Conservation (phyloP, 1,140 invertebrate species). For the Trachymyrmex septentrionalis region DNA sequence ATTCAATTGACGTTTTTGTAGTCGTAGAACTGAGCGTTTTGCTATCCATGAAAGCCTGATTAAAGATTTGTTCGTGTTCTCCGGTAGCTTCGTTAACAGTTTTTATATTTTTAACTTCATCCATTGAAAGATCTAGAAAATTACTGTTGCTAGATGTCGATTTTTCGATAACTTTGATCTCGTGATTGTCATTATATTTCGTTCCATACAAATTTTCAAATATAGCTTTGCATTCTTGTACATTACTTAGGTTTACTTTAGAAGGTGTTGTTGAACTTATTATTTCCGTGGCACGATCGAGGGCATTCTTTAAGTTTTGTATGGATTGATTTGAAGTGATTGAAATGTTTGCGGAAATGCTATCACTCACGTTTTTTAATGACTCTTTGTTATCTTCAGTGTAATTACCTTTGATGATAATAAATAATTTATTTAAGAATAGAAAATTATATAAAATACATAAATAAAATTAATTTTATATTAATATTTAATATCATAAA, state of each 20-base stretch:
- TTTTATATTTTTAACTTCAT: background rate
- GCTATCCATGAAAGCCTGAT: background rate
- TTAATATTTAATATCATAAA: background rate
- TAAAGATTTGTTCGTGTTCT: background rate
- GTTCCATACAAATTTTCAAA: constrained; percentile 73
- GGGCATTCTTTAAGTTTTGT: constrained; percentile 74
- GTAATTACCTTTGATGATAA: constrained; percentile 5
- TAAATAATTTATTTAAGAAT: constrained; percentile 30
- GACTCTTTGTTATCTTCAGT: constrained; percentile 13
- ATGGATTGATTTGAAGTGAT: constrained; percentile 57
- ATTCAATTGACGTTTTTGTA: constrained; percentile 50
- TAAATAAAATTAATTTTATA: constrained; percentile 13
- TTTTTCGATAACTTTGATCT: constrained; percentile 73
- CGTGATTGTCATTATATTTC: constrained; percentile 46
- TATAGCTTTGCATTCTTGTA: constrained; percentile 48
- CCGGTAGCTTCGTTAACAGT: background rate
- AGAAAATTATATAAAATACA: background rate
- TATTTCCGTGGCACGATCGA: constrained; percentile 79
- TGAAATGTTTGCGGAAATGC: background rate
- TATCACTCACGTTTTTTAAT: background rate
- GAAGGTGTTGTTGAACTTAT: constrained; percentile 63
- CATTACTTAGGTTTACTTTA: constrained; percentile 14
- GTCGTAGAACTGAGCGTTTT: background rate
- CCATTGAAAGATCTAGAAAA: background rate
- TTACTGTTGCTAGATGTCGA: background rate